Conservation (phyloP, 2,888 invertebrate genomes). For the Ormyrus rosae region DNA sequence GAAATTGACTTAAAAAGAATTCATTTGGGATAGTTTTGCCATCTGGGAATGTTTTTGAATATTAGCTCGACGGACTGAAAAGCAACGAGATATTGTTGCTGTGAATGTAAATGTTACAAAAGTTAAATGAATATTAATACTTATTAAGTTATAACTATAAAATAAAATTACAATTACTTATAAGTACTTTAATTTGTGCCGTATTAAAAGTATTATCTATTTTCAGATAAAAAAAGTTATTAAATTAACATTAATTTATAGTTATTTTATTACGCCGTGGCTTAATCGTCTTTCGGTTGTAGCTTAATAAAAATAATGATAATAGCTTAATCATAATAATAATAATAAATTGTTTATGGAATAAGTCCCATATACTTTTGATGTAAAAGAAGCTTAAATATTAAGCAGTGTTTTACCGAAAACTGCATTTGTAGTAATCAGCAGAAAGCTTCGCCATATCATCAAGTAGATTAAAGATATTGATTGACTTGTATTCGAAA, state of each 20-base stretch:
- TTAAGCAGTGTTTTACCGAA: constrained; percentile 65
- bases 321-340: constrained; percentile 65
- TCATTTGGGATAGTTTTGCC: no score
- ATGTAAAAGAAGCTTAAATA: constrained; percentile 12
- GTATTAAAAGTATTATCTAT: neutral
- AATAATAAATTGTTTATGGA: constrained; percentile 15
- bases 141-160: no score
- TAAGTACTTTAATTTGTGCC: neutral
- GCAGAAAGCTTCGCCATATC: constrained; percentile 59
- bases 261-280: constrained; percentile 55
- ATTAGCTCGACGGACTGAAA: constrained; percentile 62
- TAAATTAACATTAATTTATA: neutral
- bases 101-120: neutral
- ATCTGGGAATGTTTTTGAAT: constrained; percentile 59
- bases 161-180: no score
- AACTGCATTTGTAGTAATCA: constrained; percentile 67
- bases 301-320: constrained; percentile 59
- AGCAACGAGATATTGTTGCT: constrained; percentile 27
- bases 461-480: constrained; percentile 67
- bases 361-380: neutral
- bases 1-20: no score
- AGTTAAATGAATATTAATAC: no score
- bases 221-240: neutral
- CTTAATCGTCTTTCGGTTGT: constrained; percentile 59
- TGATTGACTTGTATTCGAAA: constrained; percentile 65